These are phyloP conservation scores for Ascaphus truei DNA, from an alignment of 2,113 vertebrate species.

Conservation along the genomic window DNA sequence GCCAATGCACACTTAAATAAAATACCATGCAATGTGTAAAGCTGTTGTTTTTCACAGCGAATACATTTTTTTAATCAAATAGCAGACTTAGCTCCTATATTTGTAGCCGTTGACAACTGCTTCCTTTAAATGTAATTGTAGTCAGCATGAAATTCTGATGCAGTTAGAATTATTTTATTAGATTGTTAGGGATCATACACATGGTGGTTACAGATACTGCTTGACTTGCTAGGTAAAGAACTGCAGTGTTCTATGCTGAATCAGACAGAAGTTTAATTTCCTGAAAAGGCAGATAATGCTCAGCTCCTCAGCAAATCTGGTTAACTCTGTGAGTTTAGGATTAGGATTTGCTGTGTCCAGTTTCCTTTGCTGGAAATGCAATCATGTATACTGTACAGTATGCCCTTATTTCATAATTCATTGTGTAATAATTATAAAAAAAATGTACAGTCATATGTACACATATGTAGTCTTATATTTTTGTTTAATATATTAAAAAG, in stretches of 20 bases:
- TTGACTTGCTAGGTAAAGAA: slow-evolving; percentile 38
- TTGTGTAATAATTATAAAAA: no score
- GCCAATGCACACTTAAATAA: no score
- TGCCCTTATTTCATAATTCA: no score
- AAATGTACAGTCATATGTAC: no score
- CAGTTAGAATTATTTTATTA: slow-evolving; percentile 32
- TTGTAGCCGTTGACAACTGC: neutral
- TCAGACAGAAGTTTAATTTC: slow-evolving; percentile 41
- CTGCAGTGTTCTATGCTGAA: slow-evolving; percentile 28
- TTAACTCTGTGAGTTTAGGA: slow-evolving; percentile 41
- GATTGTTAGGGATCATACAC: slow-evolving; percentile 20
- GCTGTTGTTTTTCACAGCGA: no score
- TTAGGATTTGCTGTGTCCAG: slow-evolving; percentile 23
- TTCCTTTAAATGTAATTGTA: slow-evolving; percentile 28
- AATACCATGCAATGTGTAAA: no score
- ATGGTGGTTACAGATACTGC: neutral
- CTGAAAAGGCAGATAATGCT: slow-evolving; percentile 29
- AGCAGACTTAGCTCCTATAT: neutral
- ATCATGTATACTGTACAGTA: no score
- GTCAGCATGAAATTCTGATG: neutral
- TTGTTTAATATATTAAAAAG: no score
- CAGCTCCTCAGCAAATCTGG: slow-evolving; percentile 29
- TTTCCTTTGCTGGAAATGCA: slow-evolving; percentile 3
- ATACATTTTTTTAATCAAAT: neutral
- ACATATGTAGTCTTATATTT: no score